Percentiles rank a stretch among this genome's conserved stretches.
Evolutionary conservation across 2,113 vertebrate species (phyloP).

Genomic region (Otus sunia): DNA sequence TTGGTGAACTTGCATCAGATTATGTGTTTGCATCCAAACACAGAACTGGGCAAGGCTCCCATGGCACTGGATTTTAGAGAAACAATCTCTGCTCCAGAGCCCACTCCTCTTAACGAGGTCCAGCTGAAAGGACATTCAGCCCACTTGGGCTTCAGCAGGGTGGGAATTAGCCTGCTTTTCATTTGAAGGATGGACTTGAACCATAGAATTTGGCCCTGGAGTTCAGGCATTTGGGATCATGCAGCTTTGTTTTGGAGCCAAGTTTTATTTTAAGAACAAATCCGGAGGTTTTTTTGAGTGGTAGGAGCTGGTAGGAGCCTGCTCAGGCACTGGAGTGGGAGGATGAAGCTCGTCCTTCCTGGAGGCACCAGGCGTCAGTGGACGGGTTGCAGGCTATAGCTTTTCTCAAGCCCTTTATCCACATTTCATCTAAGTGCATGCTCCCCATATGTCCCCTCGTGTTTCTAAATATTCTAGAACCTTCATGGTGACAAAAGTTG

Average conservation of each 20-base stretch:
- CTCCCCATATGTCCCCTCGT: not conserved
- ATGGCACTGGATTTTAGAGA: not conserved
- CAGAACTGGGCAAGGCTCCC: not conserved
- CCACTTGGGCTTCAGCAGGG: not conserved
- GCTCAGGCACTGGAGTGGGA: not conserved
- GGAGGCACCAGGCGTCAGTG: rapidly evolving
- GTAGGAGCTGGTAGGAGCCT: not conserved
- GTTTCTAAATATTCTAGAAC: not conserved
- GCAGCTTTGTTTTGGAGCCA: not conserved
- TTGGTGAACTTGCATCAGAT: not conserved
- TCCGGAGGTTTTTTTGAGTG: not conserved
- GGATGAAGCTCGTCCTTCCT: not conserved
- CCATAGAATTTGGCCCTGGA: not conserved
- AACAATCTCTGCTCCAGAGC: not conserved
- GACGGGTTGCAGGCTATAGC: not conserved
- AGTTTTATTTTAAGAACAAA: slow-evolving; percentile 16
- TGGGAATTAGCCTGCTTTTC: not conserved
- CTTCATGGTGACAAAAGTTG: not conserved
- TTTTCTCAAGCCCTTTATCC: not conserved
- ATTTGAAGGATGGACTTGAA: not conserved
- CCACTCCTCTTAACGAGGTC: not conserved
- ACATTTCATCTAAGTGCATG: not conserved
- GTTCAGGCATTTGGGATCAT: not conserved
- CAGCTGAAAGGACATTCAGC: not conserved
- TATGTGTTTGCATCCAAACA: not conserved